Percentiles rank a stretch among this genome's conserved stretches.
These are phyloP conservation scores for Isoperla grammatica DNA, from an alignment of 2,888 invertebrate genomes.

Conservation along the genomic window DNA sequence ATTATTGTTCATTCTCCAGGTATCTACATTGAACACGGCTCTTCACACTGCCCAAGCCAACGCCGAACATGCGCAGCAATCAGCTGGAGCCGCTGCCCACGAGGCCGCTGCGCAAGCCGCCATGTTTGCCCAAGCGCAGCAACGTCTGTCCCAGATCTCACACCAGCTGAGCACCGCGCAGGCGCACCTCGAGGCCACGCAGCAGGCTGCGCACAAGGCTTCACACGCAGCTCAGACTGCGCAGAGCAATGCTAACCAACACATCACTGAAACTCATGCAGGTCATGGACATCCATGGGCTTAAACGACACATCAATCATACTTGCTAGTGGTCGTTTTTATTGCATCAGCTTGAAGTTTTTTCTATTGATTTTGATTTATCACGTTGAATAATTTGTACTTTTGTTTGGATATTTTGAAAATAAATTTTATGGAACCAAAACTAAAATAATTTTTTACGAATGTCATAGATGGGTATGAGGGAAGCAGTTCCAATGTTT, in stretches of 20 bases:
- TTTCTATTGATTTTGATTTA: too few relatives aligned
- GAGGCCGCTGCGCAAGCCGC: conserved; percentile 72
- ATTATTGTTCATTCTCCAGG: too few relatives aligned
- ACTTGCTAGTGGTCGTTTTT: too few relatives aligned
- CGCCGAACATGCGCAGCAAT: conserved; percentile 67
- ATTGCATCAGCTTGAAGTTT: too few relatives aligned
- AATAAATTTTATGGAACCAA: too few relatives aligned
- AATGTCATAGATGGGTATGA: too few relatives aligned
- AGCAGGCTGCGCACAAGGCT: conserved; percentile 61
- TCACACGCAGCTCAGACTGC: conserved; percentile 65
- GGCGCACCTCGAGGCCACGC: conserved; percentile 70
- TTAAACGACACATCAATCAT: too few relatives aligned
- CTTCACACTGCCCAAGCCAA: conserved; percentile 72
- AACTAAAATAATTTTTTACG: too few relatives aligned
- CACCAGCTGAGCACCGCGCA: conserved; percentile 64
- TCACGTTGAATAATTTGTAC: too few relatives aligned
- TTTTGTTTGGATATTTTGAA: too few relatives aligned
- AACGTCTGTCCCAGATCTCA: conserved; percentile 58
- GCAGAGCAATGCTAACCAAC: conserved; percentile 58
- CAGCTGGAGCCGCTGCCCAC: conserved; percentile 66
- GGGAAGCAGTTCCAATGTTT: too few relatives aligned
- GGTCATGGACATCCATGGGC: not conserved
- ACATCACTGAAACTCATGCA: conserved; percentile 5
- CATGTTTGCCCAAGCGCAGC: conserved; percentile 71
- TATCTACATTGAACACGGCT: conserved; percentile 59